Evolutionary conservation across 2,888 invertebrate genomes (phyloP), one percentile per base, ranked within the genome.

Genomic region (Ochropleura plecta): DNA sequence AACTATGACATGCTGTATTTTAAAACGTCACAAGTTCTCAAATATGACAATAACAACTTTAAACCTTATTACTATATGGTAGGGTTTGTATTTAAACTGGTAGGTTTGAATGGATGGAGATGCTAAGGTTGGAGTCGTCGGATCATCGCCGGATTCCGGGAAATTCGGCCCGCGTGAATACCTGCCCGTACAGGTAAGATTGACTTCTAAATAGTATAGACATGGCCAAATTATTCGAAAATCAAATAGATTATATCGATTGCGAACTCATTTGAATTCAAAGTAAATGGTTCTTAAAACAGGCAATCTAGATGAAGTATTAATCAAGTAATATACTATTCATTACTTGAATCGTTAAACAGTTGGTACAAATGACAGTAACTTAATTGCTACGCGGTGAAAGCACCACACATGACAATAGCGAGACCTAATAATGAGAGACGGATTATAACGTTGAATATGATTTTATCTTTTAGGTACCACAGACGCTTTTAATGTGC

Each of bases 91-190:
- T 87, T 89, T 88, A 12, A 49, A 59, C 16, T 82, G 73, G n/a
- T 5, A 12, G 14, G 42, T 3, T 55, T 85, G 90, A 89, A 92
- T 92, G 89, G 91, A 92, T 88, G 90, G 90, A 90, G 89, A 86
- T 89, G 85, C 89, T 92, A 91, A 92, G 90, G 89, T 89, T 89
- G 92, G 93, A 95, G 91, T 93, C 94, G 93, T 92, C 90, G 96
- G 96, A 96, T 96, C 96, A 96, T 96, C 96, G 95, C 93, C 70
- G 93, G 96, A 96, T 96, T 96, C 96, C 95, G 93, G 95, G 96
- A 96, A 96, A 96, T 95, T 96, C 93, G 95, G 94, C 94, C 92
- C 95, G 95, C 95, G 93, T 96, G 94, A 94, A 95, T 96, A 96
- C 96, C 96, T 96, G 96, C 94, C 90, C 90, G 91, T 94, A 94